Evolutionary conservation across 2,888 invertebrate species (phyloP).

Genomic region (Napeogenes inachia): DNA sequence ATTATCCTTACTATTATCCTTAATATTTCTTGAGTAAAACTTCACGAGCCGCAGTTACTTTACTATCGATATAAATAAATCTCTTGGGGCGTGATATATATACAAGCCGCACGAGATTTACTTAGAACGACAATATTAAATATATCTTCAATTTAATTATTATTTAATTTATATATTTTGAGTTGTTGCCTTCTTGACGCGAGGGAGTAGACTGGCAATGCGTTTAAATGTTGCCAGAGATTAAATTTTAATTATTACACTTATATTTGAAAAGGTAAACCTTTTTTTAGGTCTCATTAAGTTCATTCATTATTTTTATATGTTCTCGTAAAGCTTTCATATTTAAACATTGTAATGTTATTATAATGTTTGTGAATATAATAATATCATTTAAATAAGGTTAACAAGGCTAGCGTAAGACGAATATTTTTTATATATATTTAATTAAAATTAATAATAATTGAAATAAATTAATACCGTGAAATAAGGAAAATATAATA

Average conservation of each 20-base stretch:
- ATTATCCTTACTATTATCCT: neutral
- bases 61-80: constrained; percentile 58
- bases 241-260: neutral
- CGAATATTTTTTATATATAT: neutral
- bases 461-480: neutral
- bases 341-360: no score
- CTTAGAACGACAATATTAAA: constrained; percentile 50
- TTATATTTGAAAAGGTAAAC: no score
- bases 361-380: no score
- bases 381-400: no score
- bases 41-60: constrained; percentile 18
- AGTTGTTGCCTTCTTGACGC: neutral
- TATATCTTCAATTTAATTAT: neutral
- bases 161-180: neutral
- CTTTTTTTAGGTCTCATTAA: no score
- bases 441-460: no score
- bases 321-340: no score
- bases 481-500: neutral
- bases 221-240: neutral
- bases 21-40: neutral
- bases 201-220: neutral
- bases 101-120: constrained; percentile 75
- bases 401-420: no score
- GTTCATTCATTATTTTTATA: no score
- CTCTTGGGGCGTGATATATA: constrained; percentile 50